These are phyloP conservation scores for Ypsolopha sequella DNA, from an alignment of 2,888 invertebrate genomes.

Conservation along the genomic window DNA sequence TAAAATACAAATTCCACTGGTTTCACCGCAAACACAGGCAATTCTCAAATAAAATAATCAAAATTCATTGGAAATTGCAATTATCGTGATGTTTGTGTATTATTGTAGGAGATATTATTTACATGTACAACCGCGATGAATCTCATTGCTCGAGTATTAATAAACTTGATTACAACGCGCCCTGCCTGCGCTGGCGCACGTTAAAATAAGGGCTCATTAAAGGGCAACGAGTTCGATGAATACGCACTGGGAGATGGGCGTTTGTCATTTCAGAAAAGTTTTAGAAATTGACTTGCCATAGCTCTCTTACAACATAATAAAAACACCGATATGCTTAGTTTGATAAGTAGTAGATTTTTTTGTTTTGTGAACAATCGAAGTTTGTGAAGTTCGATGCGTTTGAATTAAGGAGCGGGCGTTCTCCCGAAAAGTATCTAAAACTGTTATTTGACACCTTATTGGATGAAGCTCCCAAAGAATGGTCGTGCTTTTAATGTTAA, in stretches of 20 bases:
- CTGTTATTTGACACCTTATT: not conserved
- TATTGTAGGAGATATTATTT: not conserved
- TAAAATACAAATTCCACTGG: too few species aligned
- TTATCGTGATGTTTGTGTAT: too few species aligned
- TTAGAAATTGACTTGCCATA: not conserved
- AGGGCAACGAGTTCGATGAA: constrained; percentile 17
- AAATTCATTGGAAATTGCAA: too few species aligned
- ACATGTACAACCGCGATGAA: constrained; percentile 1
- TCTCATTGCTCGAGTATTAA: constrained; percentile 9
- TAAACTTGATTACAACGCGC: constrained; percentile 29
- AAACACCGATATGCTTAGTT: not conserved
- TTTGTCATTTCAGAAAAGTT: not conserved
- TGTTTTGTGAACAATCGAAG: too few species aligned
- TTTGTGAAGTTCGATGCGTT: too few species aligned
- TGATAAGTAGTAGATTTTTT: not conserved
- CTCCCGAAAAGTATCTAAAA: too few species aligned
- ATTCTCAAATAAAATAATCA: too few species aligned
- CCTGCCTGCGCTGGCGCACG: constrained; percentile 25
- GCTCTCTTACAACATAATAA: not conserved
- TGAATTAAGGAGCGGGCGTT: too few species aligned
- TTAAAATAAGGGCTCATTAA: constrained; percentile 23
- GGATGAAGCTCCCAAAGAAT: too few species aligned
- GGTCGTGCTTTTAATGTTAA: too few species aligned
- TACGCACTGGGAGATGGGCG: not conserved
- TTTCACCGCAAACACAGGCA: too few species aligned